These are phyloP conservation scores for Urocyon cinereoargenteus DNA, from an alignment of 2,797 vertebrate genomes.

Conservation along the genomic window DNA sequence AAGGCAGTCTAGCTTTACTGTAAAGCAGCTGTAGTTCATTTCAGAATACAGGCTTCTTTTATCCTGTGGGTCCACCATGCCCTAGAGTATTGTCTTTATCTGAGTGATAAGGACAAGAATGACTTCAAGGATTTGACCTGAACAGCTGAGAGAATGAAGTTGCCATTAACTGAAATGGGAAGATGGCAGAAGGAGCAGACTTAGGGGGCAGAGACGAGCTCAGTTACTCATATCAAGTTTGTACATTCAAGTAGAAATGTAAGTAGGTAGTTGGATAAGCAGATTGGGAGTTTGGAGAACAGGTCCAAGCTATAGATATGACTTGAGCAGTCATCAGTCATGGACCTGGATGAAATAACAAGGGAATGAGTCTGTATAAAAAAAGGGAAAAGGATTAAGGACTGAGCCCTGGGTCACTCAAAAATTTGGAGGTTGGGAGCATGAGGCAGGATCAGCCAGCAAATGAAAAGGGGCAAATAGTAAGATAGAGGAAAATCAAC, in stretches of 20 bases:
- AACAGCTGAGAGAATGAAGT: neutral
- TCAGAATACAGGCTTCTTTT: neutral
- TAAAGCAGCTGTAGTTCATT: neutral
- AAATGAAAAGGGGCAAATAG: neutral
- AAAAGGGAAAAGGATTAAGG: neutral
- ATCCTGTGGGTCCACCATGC: neutral
- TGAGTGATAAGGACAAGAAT: neutral
- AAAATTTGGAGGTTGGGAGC: neutral
- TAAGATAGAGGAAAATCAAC: neutral
- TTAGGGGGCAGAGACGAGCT: neutral
- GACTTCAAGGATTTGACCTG: neutral
- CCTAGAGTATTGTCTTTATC: neutral
- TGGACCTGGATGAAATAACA: neutral
- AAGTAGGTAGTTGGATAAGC: neutral
- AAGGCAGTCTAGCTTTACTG: neutral
- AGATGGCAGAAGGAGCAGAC: neutral
- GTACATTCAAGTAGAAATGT: neutral
- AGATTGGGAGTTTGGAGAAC: neutral
- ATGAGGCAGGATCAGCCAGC: neutral
- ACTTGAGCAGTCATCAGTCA: neutral
- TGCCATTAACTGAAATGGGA: neutral
- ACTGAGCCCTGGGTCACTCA: neutral
- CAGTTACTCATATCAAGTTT: neutral
- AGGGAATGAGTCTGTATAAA: neutral
- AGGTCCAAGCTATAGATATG: neutral